Evolutionary conservation across 2,113 vertebrate genomes (phyloP).

Genomic region (Falco punctatus): DNA sequence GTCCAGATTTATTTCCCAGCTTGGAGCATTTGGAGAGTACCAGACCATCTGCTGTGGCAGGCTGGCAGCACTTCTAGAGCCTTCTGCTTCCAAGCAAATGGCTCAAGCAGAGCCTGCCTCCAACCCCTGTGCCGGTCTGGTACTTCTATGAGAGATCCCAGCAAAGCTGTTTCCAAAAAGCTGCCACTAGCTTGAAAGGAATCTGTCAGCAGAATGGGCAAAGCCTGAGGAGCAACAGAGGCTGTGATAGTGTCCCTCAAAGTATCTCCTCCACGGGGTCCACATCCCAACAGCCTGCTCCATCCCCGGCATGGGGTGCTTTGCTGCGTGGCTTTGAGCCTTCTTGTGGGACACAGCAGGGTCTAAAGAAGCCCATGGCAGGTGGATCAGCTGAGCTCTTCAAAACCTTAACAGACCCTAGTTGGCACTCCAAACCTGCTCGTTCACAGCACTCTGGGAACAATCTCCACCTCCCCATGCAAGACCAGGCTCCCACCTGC

Average conservation of each 20-base stretch:
- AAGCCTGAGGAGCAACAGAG: background rate
- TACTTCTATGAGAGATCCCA: background rate
- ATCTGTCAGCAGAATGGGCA: background rate
- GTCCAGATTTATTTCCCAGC: background rate
- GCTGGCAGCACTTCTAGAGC: background rate
- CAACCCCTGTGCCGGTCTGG: rapidly evolving
- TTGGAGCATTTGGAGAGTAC: background rate
- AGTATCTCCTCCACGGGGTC: background rate
- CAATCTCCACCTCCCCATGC: background rate
- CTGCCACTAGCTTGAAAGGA: background rate
- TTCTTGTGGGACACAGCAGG: rapidly evolving
- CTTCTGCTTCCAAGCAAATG: background rate
- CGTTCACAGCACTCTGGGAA: background rate
- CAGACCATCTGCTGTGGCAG: background rate
- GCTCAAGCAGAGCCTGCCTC: background rate
- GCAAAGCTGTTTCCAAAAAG: background rate
- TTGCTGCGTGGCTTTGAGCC: background rate
- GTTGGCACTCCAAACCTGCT: background rate
- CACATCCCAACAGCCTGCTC: background rate
- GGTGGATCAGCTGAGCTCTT: background rate
- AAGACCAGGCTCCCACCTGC: background rate
- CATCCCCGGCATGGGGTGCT: rapidly evolving
- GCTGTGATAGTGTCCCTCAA: background rate
- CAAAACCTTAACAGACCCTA: background rate
- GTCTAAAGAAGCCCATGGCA: rapidly evolving